phyloP scores from a whole-genome alignment of 2,113 vertebrate genomes.

The Pandion haliaetus region DNA sequence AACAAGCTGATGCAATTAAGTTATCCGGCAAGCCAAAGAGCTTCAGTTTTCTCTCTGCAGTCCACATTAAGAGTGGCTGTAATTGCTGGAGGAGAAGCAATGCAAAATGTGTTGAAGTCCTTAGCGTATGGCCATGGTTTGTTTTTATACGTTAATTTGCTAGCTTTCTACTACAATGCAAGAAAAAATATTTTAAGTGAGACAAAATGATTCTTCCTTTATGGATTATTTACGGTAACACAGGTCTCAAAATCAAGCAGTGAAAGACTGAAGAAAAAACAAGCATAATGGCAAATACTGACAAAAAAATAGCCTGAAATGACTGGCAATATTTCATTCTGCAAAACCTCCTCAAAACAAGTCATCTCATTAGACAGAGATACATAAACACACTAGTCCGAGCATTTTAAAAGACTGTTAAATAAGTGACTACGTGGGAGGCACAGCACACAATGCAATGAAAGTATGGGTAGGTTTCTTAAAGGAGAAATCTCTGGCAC shows the following conservation, averaged over 20 bases:
- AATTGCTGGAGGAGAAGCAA: background rate
- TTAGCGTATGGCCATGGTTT: background rate
- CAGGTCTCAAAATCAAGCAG: background rate
- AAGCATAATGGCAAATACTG: background rate
- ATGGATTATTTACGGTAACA: background rate
- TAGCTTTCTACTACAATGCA: background rate
- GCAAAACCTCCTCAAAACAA: background rate
- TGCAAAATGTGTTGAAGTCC: background rate
- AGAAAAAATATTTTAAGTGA: background rate
- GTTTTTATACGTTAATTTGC: background rate
- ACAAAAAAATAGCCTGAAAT: background rate
- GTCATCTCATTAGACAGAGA: background rate
- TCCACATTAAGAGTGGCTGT: background rate
- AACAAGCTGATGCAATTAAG: background rate
- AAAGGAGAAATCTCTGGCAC: background rate
- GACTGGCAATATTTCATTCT: background rate
- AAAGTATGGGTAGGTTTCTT: background rate
- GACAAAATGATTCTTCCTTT: background rate
- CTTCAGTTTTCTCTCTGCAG: background rate
- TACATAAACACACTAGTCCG: background rate
- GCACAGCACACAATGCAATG: background rate
- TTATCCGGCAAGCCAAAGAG: background rate
- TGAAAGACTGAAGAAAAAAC: background rate
- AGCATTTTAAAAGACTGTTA: background rate
- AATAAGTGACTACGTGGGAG: background rate